Conservation (phyloP, 2,113 vertebrate genomes). For the Isurus oxyrinchus region DNA sequence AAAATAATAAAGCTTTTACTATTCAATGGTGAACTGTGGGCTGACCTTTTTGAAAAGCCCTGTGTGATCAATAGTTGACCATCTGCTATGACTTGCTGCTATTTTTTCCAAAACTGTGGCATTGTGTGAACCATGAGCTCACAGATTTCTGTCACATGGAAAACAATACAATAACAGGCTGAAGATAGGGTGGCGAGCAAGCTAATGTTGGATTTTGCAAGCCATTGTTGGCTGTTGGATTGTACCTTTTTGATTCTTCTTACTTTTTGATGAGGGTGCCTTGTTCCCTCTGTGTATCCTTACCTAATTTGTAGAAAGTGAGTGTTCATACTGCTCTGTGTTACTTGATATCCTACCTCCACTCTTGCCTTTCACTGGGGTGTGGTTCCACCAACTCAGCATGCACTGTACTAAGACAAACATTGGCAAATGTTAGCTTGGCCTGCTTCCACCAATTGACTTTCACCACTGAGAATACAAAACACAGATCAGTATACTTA, state of each 20-base stretch:
- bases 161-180: background rate
- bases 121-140: background rate
- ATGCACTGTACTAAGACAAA: background rate
- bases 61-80: constrained; percentile 1
- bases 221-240: background rate
- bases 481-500: background rate
- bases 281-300: background rate
- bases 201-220: background rate
- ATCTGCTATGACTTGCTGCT: background rate
- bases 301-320: background rate
- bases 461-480: background rate
- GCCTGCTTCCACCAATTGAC: background rate
- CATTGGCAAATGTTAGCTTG: background rate
- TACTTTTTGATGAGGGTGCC: background rate
- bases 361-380: constrained; percentile 13
- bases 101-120: background rate
- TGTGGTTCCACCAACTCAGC: background rate
- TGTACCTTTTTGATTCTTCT: background rate
- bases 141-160: background rate
- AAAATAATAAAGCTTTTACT: background rate
- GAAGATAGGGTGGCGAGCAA: background rate
- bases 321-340: background rate
- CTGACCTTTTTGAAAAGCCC: background rate
- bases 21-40: background rate
- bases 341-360: constrained; percentile 12